Evolutionary conservation across 2,888 invertebrate genomes (phyloP).

Genomic region (Drosophila anomelani): DNA sequence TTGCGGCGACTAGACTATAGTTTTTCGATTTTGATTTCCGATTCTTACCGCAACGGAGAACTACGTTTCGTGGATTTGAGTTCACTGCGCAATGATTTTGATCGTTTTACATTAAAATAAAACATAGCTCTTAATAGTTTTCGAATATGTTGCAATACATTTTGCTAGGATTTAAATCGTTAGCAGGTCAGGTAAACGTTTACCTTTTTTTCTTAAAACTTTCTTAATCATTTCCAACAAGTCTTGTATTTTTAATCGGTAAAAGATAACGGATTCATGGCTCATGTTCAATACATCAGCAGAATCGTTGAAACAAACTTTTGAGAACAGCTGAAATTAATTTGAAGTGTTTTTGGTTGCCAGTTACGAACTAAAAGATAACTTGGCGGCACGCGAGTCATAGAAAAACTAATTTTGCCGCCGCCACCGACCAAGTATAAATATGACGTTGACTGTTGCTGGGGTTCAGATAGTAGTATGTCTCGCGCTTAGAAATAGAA

Average conservation of each 20-base stretch:
- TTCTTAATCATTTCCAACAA: background rate
- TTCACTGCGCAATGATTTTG: background rate
- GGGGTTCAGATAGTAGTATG: constrained; percentile 64
- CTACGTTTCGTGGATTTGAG: background rate
- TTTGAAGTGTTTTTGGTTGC: constrained; percentile 6
- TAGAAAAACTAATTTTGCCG: constrained; percentile 83
- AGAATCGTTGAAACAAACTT: background rate
- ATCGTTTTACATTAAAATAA: background rate
- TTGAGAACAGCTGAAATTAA: constrained; percentile 12
- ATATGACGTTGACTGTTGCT: constrained; percentile 81
- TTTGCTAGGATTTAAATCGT: background rate
- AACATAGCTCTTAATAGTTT: background rate
- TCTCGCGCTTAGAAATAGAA: constrained; percentile 75
- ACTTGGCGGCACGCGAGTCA: constrained; percentile 81
- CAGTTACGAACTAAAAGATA: constrained; percentile 52
- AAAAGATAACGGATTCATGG: background rate
- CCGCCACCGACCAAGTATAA: constrained; percentile 82
- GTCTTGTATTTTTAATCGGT: background rate
- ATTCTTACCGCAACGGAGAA: background rate
- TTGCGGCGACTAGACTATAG: background rate
- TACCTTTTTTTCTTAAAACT: constrained; percentile 5
- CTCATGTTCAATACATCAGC: background rate
- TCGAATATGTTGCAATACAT: background rate
- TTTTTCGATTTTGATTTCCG: background rate
- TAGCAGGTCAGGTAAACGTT: background rate